These are phyloP conservation scores for Heliocidaris erythrogramma DNA, from an alignment of 35 echinoderm and acorn worm genomes.

Conservation along the genomic window DNA sequence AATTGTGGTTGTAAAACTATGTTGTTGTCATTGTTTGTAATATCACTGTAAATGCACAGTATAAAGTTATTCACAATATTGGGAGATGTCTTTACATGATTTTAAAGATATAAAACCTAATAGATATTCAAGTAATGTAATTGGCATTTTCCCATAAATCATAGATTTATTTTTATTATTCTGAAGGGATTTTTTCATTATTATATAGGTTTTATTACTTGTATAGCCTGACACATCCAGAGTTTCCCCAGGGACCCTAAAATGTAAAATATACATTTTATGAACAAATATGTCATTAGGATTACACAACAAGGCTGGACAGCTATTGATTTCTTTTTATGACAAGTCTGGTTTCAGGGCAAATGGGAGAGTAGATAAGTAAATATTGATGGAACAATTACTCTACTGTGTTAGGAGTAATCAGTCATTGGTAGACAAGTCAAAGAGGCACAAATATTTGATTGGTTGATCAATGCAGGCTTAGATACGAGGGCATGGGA, in stretches of 20 bases:
- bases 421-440: neutral
- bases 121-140: neutral
- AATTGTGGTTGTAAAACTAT: neutral
- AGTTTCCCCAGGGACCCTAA: neutral
- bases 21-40: neutral
- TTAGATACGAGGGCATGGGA: neutral
- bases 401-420: neutral
- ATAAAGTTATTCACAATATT: neutral
- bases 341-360: neutral
- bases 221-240: neutral
- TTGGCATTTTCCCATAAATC: too few species aligned
- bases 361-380: neutral
- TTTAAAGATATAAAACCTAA: neutral
- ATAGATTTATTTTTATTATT: too few species aligned
- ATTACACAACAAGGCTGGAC: neutral
- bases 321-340: neutral
- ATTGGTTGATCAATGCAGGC: neutral
- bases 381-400: conserved; percentile 4
- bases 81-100: neutral
- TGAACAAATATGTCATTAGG: neutral
- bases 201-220: neutral
- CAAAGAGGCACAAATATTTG: neutral
- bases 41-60: neutral
- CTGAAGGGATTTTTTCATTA: neutral
- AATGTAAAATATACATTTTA: neutral